A percentile compares a stretch with the other conserved stretches of the same genome.
phyloP scores from a whole-genome alignment of 2,113 vertebrate species.

The zebrafish (Danio rerio) region DNA sequence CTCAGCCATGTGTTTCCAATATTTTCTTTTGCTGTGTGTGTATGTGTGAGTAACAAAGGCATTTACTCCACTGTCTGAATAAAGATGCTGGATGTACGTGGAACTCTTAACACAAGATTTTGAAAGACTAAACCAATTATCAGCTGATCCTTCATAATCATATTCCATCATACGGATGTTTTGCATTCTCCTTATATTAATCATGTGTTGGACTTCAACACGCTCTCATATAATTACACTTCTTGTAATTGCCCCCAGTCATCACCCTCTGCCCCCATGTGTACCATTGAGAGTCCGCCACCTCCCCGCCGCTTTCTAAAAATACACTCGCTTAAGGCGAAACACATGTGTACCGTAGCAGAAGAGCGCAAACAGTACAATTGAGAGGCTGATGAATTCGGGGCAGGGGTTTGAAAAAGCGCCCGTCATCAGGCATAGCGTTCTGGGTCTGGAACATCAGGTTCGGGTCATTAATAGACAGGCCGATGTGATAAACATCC shows the following conservation, averaged over 20 bases:
- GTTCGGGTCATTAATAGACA: slow-evolving; percentile 5
- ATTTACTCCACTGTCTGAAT: slow-evolving; percentile 29
- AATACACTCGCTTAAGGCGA: slow-evolving; percentile 54
- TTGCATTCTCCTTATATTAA: slow-evolving; percentile 39
- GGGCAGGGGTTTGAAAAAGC: slow-evolving; percentile 23
- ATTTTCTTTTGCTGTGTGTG: slow-evolving; percentile 21
- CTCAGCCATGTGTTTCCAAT: slow-evolving; percentile 51
- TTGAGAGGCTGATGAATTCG: slow-evolving; percentile 42
- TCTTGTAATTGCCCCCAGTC: slow-evolving; percentile 41
- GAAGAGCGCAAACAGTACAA: slow-evolving; percentile 45
- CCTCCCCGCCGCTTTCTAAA: slow-evolving; percentile 52
- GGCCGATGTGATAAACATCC: background rate
- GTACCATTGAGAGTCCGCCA: slow-evolving; percentile 48
- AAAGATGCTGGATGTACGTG: slow-evolving; percentile 12
- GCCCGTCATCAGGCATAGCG: background rate
- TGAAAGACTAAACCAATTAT: slow-evolving; percentile 36
- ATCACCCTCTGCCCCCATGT: slow-evolving; percentile 38
- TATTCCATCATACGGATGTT: slow-evolving; percentile 11
- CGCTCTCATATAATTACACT: slow-evolving; percentile 46
- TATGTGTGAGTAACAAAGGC: slow-evolving; percentile 38
- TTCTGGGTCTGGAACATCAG: slow-evolving; percentile 15
- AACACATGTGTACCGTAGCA: slow-evolving; percentile 56
- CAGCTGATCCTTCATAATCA: slow-evolving; percentile 11
- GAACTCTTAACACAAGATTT: slow-evolving; percentile 17
- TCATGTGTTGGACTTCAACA: slow-evolving; percentile 10